These are phyloP conservation scores for Pristionchus arcanus DNA, from an alignment of 2,888 invertebrate species.

Conservation along the genomic window DNA sequence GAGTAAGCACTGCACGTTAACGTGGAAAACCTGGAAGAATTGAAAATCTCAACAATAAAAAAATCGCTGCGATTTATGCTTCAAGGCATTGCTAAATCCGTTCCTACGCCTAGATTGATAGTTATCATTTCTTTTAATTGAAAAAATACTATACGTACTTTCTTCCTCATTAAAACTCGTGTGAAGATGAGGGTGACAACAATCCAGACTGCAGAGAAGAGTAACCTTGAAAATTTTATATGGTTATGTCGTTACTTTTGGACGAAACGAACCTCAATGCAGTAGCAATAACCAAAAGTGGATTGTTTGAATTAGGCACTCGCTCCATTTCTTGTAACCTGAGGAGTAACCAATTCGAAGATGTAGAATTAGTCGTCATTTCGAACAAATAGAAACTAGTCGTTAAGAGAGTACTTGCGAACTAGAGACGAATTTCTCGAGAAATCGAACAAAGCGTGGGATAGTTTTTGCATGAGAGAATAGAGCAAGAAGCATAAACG, in stretches of 20 bases:
- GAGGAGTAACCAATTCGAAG: background rate
- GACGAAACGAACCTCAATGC: background rate
- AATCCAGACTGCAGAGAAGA: background rate
- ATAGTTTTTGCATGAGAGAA: background rate
- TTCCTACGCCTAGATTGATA: no score
- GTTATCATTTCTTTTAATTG: no score
- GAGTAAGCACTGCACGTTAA: slow-evolving; percentile 20
- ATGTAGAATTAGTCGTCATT: background rate
- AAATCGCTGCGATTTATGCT: background rate
- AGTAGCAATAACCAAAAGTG: background rate
- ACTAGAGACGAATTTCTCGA: background rate
- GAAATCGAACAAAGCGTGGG: background rate
- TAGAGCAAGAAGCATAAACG: background rate
- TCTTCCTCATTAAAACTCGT: background rate
- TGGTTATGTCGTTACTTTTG: background rate
- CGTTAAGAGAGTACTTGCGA: background rate
- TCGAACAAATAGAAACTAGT: background rate
- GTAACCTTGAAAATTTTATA: background rate
- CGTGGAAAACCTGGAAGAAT: slow-evolving; percentile 35
- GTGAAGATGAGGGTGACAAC: background rate
- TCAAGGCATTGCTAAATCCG: background rate
- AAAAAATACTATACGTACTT: background rate
- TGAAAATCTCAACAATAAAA: background rate
- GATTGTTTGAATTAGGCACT: background rate
- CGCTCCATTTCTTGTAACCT: background rate